These are phyloP conservation scores for Pseudolaguvia tuberculata DNA, from an alignment of 2,113 vertebrate species.

Conservation along the genomic window DNA sequence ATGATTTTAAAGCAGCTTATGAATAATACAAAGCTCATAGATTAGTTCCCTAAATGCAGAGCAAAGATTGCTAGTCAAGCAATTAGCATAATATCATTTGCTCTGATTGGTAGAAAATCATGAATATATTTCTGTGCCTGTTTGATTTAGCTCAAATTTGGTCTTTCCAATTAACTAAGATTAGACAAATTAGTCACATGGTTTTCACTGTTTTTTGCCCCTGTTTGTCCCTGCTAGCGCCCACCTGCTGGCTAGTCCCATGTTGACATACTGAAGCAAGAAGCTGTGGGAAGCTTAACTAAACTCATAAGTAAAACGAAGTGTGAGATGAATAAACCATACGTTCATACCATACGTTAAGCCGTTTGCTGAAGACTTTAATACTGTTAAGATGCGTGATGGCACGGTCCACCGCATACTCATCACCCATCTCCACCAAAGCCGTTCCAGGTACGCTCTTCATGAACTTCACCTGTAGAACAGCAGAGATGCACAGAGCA, in stretches of 20 bases:
- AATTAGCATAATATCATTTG: constrained; percentile 6
- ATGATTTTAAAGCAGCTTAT: background rate
- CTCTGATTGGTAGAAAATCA: background rate
- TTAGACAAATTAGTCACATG: no score
- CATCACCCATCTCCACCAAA: constrained; percentile 95
- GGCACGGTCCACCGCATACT: constrained; percentile 93
- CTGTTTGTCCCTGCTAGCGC: no score
- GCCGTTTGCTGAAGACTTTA: constrained; percentile 91
- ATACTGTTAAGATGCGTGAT: constrained; percentile 96
- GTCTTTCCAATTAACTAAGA: background rate
- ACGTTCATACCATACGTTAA: constrained; percentile 91
- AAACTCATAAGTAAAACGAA: no score
- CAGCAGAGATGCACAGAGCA: background rate
- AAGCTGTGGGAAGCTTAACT: no score
- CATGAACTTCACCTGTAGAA: constrained; percentile 90
- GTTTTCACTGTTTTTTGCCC: no score
- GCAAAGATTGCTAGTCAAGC: background rate
- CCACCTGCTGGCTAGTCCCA: no score
- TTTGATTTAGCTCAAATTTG: background rate
- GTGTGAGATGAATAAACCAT: background rate
- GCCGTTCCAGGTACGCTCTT: constrained; percentile 95
- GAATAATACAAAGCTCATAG: background rate
- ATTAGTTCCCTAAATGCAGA: background rate
- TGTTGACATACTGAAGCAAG: no score
- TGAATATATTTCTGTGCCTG: no score